Conservation (phyloP, 2,888 invertebrate species). For the Bombyx huttoni region DNA sequence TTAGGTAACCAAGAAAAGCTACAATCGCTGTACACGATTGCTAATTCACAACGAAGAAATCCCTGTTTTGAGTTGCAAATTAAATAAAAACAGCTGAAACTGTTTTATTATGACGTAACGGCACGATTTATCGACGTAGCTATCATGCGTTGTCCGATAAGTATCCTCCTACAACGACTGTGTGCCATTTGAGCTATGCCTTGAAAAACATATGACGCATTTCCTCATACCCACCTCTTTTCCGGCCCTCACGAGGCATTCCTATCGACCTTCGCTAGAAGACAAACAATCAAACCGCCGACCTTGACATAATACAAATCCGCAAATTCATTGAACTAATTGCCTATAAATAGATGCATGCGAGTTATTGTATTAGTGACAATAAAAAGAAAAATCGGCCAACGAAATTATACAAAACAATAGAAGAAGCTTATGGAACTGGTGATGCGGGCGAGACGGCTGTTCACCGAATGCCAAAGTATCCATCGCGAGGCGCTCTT, state of each 20-base stretch:
- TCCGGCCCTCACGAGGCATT: constrained; percentile 52
- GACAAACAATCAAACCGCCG: constrained; percentile 64
- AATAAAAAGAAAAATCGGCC: constrained; percentile 34
- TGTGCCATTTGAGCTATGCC: constrained; percentile 45
- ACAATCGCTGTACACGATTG: constrained; percentile 44
- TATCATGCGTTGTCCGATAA: constrained; percentile 26
- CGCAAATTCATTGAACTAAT: constrained; percentile 54
- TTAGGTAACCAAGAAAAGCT: constrained; percentile 68
- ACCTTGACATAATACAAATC: constrained; percentile 63
- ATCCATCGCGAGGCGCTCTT: constrained; percentile 62
- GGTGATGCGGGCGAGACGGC: constrained; percentile 67
- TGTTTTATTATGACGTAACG: constrained; percentile 29
- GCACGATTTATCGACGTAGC: constrained; percentile 21
- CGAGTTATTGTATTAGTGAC: constrained; percentile 52
- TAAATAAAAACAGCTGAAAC: constrained; percentile 28
- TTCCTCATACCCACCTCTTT: constrained; percentile 58
- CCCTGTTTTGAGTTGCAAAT: constrained; percentile 28
- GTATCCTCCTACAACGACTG: constrained; percentile 18
- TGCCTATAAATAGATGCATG: constrained; percentile 50
- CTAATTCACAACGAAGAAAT: constrained; percentile 47
- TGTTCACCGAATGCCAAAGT: constrained; percentile 70
- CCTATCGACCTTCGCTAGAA: constrained; percentile 60
- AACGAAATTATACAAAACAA: constrained; percentile 43
- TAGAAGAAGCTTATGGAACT: constrained; percentile 37
- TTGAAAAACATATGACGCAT: constrained; percentile 62